These are phyloP conservation scores for Cepaea nemoralis DNA, from an alignment of 1,140 invertebrate species.

Conservation along the genomic window DNA sequence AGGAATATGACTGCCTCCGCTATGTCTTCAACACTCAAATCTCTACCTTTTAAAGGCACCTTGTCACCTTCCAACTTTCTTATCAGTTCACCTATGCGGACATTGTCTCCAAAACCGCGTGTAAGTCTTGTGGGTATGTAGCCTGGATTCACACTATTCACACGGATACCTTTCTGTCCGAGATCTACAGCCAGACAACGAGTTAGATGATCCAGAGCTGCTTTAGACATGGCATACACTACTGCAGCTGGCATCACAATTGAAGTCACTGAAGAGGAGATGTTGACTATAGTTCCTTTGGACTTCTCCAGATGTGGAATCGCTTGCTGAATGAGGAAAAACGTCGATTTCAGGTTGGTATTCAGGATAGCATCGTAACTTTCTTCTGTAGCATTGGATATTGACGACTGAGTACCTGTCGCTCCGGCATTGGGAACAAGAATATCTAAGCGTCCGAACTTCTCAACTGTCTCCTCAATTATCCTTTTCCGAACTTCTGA, in stretches of 20 bases:
- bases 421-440: neutral
- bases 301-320: conserved; percentile 17
- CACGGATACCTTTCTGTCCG: conserved; percentile 15
- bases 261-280: neutral
- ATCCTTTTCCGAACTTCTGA: neutral
- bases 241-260: neutral
- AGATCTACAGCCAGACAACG: neutral
- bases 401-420: neutral
- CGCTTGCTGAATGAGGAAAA: conserved; percentile 16
- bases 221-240: neutral
- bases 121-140: neutral
- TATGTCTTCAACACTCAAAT: neutral
- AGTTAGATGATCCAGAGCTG: neutral
- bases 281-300: conserved; percentile 4
- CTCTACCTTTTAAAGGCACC: neutral
- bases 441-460: conserved; percentile 16
- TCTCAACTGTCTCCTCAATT: conserved; percentile 1
- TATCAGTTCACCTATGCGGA: neutral
- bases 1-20: neutral
- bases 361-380: neutral
- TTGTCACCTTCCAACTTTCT: neutral
- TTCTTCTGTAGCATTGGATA: neutral
- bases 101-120: neutral
- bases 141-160: neutral
- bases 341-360: conserved; percentile 1